Conservation (phyloP, 2,113 vertebrate genomes). For the Alouatta palliata region DNA sequence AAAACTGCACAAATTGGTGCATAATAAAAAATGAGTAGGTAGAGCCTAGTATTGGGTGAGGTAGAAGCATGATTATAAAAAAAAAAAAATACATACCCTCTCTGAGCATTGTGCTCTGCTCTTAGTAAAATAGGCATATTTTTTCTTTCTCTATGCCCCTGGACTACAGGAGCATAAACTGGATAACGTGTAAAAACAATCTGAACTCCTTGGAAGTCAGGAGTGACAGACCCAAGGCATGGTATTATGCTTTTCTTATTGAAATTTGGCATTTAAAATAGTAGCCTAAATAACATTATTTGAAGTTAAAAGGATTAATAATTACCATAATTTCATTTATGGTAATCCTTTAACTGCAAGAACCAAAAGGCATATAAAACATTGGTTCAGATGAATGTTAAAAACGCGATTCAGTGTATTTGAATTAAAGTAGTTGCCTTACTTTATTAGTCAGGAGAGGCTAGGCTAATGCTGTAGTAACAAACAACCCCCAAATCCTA, state of each 20-base stretch:
- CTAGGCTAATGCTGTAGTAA: neutral
- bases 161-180: neutral
- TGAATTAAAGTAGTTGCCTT: neutral
- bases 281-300: neutral
- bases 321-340: constrained; percentile 34
- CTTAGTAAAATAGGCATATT: neutral
- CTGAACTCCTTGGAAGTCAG: neutral
- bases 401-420: neutral
- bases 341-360: constrained; percentile 40
- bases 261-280: constrained; percentile 33
- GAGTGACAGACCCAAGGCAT: neutral
- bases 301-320: neutral
- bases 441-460: neutral
- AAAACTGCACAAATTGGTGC: neutral
- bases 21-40: neutral
- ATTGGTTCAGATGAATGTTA: neutral
- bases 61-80: neutral
- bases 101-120: neutral
- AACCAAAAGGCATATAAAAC: constrained; percentile 19
- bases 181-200: constrained; percentile 7
- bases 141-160: neutral
- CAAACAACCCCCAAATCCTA: neutral
- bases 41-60: neutral
- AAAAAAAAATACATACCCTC: neutral
- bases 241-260: constrained; percentile 2